phyloP scores from a whole-genome alignment of 2,888 invertebrate species.

The Apotomis betuletana region DNA sequence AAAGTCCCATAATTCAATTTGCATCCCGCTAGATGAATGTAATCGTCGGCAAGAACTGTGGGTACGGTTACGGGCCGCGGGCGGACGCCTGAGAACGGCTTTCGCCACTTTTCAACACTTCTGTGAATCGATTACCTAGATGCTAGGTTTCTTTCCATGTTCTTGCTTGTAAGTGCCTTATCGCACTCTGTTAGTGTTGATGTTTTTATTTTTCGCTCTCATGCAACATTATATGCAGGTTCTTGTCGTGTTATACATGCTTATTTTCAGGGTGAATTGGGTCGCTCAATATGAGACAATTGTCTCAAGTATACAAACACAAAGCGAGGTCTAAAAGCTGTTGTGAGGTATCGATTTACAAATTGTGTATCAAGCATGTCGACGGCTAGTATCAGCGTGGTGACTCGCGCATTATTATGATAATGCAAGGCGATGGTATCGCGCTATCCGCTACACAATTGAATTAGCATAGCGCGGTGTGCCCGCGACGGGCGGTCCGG shows the following conservation, averaged over 20 bases:
- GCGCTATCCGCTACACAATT: constrained; percentile 77
- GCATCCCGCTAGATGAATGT: constrained; percentile 81
- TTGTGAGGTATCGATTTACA: constrained; percentile 47
- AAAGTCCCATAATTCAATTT: constrained; percentile 84
- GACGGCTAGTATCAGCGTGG: constrained; percentile 63
- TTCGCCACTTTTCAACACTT: constrained; percentile 82
- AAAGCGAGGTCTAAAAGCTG: constrained; percentile 27
- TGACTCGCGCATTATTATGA: constrained; percentile 82
- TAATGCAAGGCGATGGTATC: constrained; percentile 79
- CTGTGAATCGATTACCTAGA: constrained; percentile 76
- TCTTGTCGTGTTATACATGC: constrained; percentile 14
- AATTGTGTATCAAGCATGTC: constrained; percentile 59
- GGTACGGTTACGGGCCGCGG: constrained; percentile 72
- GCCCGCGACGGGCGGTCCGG: constrained; percentile 76
- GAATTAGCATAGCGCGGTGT: constrained; percentile 80
- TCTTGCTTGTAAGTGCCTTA: constrained; percentile 55
- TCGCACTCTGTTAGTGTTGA: constrained; percentile 8
- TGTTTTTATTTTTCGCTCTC: constrained; percentile 15
- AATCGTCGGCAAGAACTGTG: constrained; percentile 68
- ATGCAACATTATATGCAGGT: neutral
- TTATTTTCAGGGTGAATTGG: constrained; percentile 7
- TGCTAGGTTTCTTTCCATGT: constrained; percentile 64
- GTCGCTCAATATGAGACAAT: constrained; percentile 20
- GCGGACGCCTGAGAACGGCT: constrained; percentile 74
- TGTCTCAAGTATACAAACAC: constrained; percentile 13